Evolutionary conservation across 2,888 invertebrate genomes (phyloP).

Genomic region (Elegia similella): DNA sequence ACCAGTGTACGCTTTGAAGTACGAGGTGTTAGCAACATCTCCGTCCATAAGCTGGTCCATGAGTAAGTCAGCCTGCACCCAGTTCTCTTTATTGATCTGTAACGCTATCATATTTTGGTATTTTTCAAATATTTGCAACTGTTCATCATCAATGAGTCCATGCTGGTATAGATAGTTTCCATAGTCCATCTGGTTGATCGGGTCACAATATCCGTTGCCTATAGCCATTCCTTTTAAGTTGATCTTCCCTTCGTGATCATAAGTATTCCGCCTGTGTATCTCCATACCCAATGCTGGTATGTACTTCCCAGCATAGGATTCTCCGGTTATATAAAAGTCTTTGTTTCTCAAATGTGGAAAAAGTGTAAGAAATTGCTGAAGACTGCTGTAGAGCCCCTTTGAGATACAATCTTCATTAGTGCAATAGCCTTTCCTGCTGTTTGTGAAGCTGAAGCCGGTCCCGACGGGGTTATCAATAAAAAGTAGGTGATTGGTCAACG

Average conservation of each 20-base stretch:
- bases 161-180: slow-evolving; percentile 75
- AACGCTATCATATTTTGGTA: slow-evolving; percentile 78
- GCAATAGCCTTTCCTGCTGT: slow-evolving; percentile 76
- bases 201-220: slow-evolving; percentile 78
- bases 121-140: slow-evolving; percentile 77
- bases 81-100: slow-evolving; percentile 83
- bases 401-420: slow-evolving; percentile 79
- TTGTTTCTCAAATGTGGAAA: slow-evolving; percentile 77
- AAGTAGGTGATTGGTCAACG: slow-evolving; percentile 78
- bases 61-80: slow-evolving; percentile 84
- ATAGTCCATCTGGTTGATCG: slow-evolving; percentile 73
- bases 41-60: slow-evolving; percentile 85
- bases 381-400: slow-evolving; percentile 70
- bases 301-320: slow-evolving; percentile 83
- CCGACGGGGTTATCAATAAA: slow-evolving; percentile 86
- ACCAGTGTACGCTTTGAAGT: slow-evolving; percentile 86
- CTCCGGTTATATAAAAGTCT: slow-evolving; percentile 83
- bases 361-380: slow-evolving; percentile 82
- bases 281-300: slow-evolving; percentile 73
- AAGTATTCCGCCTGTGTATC: slow-evolving; percentile 72
- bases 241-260: slow-evolving; percentile 47
- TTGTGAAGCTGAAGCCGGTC: slow-evolving; percentile 84
- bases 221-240: slow-evolving; percentile 79
- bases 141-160: slow-evolving; percentile 80
- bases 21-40: slow-evolving; percentile 52